Base-by-base conservation (phyloP, 1,140 invertebrate genomes). In the Babylonia areolata region DNA sequence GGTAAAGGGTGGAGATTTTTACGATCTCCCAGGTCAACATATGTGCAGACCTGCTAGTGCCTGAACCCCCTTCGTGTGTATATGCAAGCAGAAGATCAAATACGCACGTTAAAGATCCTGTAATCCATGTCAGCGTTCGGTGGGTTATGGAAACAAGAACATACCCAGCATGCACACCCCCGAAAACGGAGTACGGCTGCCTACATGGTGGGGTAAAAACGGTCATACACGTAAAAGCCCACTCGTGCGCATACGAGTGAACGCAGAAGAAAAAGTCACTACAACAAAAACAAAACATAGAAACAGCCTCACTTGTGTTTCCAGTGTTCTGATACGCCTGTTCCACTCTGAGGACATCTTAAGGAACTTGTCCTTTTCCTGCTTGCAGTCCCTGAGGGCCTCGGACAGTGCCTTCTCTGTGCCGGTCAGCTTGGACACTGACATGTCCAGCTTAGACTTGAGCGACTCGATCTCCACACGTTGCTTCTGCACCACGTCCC, bases 361-460 rank as follows among this genome's bases (percentile, higher is more conserved):
- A 77, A 91, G 86, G 39, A 91, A 91, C 86, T 91, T 91, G 75
- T 93, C 92, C 79, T 92, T 92, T 92, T 93, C 92, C 54, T 88
- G 88, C 81, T 93, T 93, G 17, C 91, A 85, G 58, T 93, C 91
- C 75, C 90, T 91, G 11, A 93, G 87, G 35, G 93, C 90, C 35
- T 93, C 91, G 9, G 92, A 92, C 17, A 93, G 86, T 33, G 91
- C 92, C 58, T 92, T 91, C 87, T 93, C 93, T 33, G 92, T 93
- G 39, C 91, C 91, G 23, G 92, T 92, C 42, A 93, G 87, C 85
- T 93, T 92, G 15, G 92, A 92, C n/a, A 88, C 89, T 28, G 92
- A 91, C 91, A 93, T 92, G 40, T 93, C 91, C 23, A 94, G 87
- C 79, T 92, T 93, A n/a, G 90, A 89, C 69, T 92, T 91, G 3